Evolutionary conservation across 2,888 invertebrate genomes (phyloP), one percentile per base, ranked within the genome.

Genomic region (Pachliopta kotzebuea): DNA sequence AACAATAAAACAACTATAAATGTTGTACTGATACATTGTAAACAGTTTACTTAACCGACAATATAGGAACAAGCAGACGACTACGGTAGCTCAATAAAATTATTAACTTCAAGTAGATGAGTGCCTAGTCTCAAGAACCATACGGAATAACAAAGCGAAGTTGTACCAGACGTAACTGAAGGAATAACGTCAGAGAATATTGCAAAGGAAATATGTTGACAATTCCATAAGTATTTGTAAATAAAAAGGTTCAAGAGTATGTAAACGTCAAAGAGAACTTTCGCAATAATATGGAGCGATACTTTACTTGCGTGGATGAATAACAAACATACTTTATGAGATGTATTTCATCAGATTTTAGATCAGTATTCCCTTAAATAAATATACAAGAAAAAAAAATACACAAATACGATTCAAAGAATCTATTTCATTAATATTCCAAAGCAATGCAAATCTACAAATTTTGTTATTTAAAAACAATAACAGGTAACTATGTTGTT

Each of bases 151-250:
- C 52, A 63, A 63, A 53, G 52, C 29, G 26, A 54, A 57, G 37
- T 31, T 23, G 57, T n/a, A 37, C n/a, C 9, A 55, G 29, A 59
- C 42, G 7, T 45, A 55, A 3, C 52, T 17, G 20, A 58, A 42
- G 42, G 58, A 45, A 63, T 57, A 56, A 57, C 24, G 17, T 58
- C 53, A n/a, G 53, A 42, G 63, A 9, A 58, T 52, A 58, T 54
- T 58, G 45, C 58, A 63, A 57, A 53, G 58, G 58, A 58, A 37
- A 58, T 29, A 53, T 24, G 54, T 54, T 53, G 54, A 42, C 45
- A 54, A 29, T 58, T 58, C 53, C 29, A 42, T 42, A 53, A 57
- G 52, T 42, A 21, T 57, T 57, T 53, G 63, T 58, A 62, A 61
- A 61, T 61, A 49, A 56, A 56, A 57, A 56, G 24, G 11, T 31